A percentile compares a stretch with the other conserved stretches of the same genome.
phyloP scores from a whole-genome alignment of 2,888 invertebrate species.

The Heliconius cydno region DNA sequence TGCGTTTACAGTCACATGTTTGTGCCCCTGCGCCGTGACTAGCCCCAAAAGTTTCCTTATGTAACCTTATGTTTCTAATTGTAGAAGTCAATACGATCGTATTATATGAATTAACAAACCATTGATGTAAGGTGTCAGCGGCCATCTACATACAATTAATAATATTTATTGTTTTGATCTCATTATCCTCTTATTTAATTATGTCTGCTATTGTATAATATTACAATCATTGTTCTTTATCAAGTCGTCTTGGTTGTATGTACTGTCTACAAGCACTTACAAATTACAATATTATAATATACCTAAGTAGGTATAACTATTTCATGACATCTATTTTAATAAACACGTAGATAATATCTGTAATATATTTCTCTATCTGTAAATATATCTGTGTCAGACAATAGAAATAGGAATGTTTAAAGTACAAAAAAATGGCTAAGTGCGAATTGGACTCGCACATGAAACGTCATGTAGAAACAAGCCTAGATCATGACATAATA shows the following conservation, averaged over 20 bases:
- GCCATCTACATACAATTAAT: neutral
- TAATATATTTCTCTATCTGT: too few species aligned
- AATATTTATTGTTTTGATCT: conserved; percentile 9
- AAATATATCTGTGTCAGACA: neutral
- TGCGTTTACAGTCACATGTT: too few species aligned
- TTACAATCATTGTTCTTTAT: conserved; percentile 15
- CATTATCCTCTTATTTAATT: conserved; percentile 10
- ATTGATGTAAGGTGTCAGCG: neutral
- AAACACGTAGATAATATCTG: neutral
- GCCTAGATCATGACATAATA: too few species aligned
- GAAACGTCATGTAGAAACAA: too few species aligned
- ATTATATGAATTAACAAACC: too few species aligned
- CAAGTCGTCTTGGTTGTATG: conserved; percentile 3
- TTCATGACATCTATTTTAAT: neutral
- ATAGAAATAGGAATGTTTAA: too few species aligned
- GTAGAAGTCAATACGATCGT: neutral
- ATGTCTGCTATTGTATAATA: conserved; percentile 9
- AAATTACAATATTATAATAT: too few species aligned
- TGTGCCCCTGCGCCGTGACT: too few species aligned
- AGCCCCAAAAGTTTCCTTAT: too few species aligned
- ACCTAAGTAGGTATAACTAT: neutral
- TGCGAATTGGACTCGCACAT: too few species aligned
- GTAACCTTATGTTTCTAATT: neutral
- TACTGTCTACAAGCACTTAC: neutral
- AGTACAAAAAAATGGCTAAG: too few species aligned